Conservation (phyloP, 2,888 invertebrate species). For the Octonoba sinensis region DNA sequence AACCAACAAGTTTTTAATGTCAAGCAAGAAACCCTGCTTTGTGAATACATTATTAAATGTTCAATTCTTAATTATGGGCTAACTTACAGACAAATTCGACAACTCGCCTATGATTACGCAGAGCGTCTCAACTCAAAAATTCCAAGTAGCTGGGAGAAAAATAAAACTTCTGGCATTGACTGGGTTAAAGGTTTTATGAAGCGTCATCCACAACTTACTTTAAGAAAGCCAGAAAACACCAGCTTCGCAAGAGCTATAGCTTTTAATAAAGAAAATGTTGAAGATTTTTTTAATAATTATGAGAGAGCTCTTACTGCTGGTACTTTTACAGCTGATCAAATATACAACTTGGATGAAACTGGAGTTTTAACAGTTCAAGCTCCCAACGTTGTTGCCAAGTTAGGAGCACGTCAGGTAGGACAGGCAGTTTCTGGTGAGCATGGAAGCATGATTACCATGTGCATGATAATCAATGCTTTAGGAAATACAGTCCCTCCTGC, state of each 20-base stretch:
- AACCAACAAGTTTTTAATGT: background rate
- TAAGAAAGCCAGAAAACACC: slow-evolving; percentile 13
- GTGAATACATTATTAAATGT: slow-evolving; percentile 17
- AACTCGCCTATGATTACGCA: background rate
- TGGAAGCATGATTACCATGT: slow-evolving; percentile 3
- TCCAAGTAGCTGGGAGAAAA: slow-evolving; percentile 3
- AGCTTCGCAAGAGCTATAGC: background rate
- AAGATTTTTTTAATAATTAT: background rate
- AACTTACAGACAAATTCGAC: background rate
- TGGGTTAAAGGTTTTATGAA: slow-evolving; percentile 12
- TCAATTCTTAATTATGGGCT: slow-evolving; percentile 8
- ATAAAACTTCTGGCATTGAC: slow-evolving; percentile 17
- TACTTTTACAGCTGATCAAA: slow-evolving; percentile 5
- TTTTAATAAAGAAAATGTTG: slow-evolving; percentile 1
- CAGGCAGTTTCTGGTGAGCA: slow-evolving; percentile 7
- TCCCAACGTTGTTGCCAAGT: slow-evolving; percentile 6
- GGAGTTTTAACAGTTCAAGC: slow-evolving; percentile 9
- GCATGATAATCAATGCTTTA: slow-evolving; percentile 5
- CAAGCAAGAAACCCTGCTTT: background rate
- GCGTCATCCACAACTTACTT: slow-evolving; percentile 7
- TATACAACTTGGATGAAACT: slow-evolving; percentile 17
- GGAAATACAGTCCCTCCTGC: slow-evolving; percentile 1
- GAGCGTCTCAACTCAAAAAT: background rate
- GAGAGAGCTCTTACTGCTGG: background rate
- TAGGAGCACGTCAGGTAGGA: background rate